Evolutionary conservation across 2,113 vertebrate species (phyloP).

Genomic region (Erythrocercus mccallii): DNA sequence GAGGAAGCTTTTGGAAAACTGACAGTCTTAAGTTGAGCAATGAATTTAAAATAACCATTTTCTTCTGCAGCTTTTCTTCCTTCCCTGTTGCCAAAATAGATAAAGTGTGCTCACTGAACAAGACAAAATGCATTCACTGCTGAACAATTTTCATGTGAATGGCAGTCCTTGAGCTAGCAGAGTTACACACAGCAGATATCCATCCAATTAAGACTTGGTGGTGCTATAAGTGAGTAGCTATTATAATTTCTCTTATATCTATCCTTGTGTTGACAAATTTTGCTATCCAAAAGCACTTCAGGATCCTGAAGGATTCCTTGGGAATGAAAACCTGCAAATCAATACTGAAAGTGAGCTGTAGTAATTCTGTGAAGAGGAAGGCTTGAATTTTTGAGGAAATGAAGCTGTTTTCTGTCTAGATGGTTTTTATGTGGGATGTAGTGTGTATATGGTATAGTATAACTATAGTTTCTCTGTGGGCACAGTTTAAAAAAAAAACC

Average conservation of each 20-base stretch:
- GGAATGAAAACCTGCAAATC: conserved; percentile 11
- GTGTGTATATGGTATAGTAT: background rate
- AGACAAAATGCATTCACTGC: conserved; percentile 42
- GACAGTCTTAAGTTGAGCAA: conserved; percentile 20
- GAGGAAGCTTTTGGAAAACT: conserved; percentile 25
- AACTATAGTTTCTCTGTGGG: background rate
- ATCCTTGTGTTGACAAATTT: conserved; percentile 27
- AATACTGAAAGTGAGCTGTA: background rate
- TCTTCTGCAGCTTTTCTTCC: conserved; percentile 33
- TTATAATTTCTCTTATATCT: conserved; percentile 32
- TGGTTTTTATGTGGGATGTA: background rate
- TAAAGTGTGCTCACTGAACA: conserved; percentile 29
- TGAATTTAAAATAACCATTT: conserved; percentile 58
- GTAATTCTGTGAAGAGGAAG: background rate
- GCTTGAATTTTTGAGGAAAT: background rate
- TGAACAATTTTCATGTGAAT: conserved; percentile 61
- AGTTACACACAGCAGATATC: conserved; percentile 23
- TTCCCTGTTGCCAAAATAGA: conserved; percentile 15
- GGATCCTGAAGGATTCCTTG: conserved; percentile 31
- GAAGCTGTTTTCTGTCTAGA: background rate
- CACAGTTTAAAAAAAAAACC: background rate
- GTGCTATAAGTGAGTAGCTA: conserved; percentile 20
- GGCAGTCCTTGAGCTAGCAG: conserved; percentile 63
- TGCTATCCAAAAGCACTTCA: conserved; percentile 20
- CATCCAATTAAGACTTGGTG: conserved; percentile 15